Evolutionary conservation across 1,140 invertebrate genomes (phyloP), one percentile per base, ranked within the genome.

Genomic region (Pachypeltis micranthus): DNA sequence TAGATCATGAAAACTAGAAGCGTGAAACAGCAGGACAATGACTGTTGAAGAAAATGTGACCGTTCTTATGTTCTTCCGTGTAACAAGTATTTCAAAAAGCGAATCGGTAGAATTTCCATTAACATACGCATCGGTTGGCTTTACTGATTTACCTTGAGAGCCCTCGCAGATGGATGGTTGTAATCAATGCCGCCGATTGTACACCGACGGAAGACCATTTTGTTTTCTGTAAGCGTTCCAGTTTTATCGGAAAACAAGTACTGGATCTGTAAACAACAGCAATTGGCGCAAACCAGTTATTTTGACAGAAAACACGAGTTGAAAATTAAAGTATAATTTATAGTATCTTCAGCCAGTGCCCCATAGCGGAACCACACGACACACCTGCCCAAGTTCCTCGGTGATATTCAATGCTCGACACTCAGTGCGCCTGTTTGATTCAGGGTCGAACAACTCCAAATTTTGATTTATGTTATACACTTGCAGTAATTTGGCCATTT

Each of bases 171-270:
- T 24, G 83, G 81, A 72, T 92, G 90, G 68, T 87, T 85, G 68
- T 94, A 97, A 74, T 97, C 93, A 3, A 88, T 81, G 0, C 91
- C 93, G 25, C 83, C 87, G 14, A 98, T 87, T 0, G 88, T 85
- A 73, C 94, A 97, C 55, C 88, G 79, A 47, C 90, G 80, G 74
- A 98, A 98, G 63, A 96, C 81, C 95, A 98, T 98, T 74, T 68
- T 90, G 73, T 98, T 98, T 74, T 98, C 94, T 7, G 96, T 98
- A 19, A 98, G 76, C 1, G 95, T 98, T 3, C 96, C 95, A 1
- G 95, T 98, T 75, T 98, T 98, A 73, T 98, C 96, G 10, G 91
- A 96, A 77, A 98, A 97, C 54, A 98, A 82, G 72, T 97, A 97
- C 71, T 94, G 88, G 26, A 98, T 86, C 80, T 85, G 70, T 7